Percentiles rank a stretch among this genome's conserved stretches.
Evolutionary conservation across 2,888 invertebrate genomes (phyloP).

Genomic region (Falcaria lacertinaria): DNA sequence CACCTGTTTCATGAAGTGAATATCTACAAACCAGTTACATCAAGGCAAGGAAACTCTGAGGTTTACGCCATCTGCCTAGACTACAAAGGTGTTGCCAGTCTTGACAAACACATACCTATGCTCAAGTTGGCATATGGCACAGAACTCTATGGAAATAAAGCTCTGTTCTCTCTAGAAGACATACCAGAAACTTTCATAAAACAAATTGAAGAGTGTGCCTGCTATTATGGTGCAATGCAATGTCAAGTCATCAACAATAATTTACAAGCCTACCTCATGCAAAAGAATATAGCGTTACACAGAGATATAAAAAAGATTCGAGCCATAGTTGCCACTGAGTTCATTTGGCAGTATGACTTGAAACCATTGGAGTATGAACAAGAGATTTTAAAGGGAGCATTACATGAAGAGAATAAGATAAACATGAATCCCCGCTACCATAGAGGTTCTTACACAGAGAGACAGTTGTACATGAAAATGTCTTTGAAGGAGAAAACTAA

Average conservation of each 20-base stretch:
- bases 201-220: conserved; percentile 82
- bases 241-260: conserved; percentile 84
- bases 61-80: conserved; percentile 89
- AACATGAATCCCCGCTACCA: conserved; percentile 70
- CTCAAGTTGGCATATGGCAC: conserved; percentile 70
- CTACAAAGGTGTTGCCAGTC: conserved; percentile 71
- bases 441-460: conserved; percentile 79
- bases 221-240: conserved; percentile 84
- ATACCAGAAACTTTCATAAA: conserved; percentile 83
- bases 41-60: conserved; percentile 97
- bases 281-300: conserved; percentile 54
- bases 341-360: conserved; percentile 79
- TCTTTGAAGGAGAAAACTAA: conserved; percentile 68
- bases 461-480: conserved; percentile 69
- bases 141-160: conserved; percentile 42
- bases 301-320: conserved; percentile 69
- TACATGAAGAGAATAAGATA: conserved; percentile 65
- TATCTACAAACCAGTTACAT: conserved; percentile 93
- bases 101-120: conserved; percentile 58
- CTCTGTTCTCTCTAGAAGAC: conserved; percentile 80
- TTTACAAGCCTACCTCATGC: conserved; percentile 80
- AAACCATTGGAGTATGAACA: conserved; percentile 65
- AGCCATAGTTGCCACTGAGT: conserved; percentile 76
- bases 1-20: conserved; percentile 86
- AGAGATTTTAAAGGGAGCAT: conserved; percentile 67